A percentile compares a stretch with the other conserved stretches of the same genome.
phyloP scores from a whole-genome alignment of 2,888 invertebrate species.

The Hetaerina titia region DNA sequence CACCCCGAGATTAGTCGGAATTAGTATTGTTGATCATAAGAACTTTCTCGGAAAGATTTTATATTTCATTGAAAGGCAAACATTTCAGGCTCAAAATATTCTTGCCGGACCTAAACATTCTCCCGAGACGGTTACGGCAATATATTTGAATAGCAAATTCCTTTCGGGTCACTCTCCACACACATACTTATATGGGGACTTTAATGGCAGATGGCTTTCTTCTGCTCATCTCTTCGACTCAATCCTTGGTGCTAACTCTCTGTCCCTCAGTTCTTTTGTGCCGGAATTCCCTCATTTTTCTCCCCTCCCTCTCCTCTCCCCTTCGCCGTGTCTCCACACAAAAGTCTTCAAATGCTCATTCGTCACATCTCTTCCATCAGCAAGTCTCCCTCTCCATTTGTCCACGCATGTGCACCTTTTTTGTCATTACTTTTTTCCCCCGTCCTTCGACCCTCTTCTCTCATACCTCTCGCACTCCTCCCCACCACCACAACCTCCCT shows the following conservation, averaged over 20 bases:
- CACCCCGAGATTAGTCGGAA: no score
- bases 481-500: background rate
- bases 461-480: background rate
- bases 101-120: no score
- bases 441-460: background rate
- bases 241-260: background rate
- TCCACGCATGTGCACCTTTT: no score
- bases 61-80: no score
- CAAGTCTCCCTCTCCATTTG: background rate
- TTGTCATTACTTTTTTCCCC: background rate
- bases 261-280: background rate
- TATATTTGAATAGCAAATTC: no score
- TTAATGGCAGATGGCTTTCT: background rate
- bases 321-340: background rate
- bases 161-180: no score
- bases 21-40: no score
- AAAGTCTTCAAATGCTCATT: constrained; percentile 17
- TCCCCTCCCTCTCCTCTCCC: background rate
- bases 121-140: no score
- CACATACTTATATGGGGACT: background rate
- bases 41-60: no score
- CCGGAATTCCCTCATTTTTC: background rate
- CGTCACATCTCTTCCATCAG: background rate
- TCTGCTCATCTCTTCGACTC: background rate
- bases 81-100: no score